Evolutionary conservation across 2,797 vertebrate species (phyloP).

Genomic region (Anniella stebbinsi): DNA sequence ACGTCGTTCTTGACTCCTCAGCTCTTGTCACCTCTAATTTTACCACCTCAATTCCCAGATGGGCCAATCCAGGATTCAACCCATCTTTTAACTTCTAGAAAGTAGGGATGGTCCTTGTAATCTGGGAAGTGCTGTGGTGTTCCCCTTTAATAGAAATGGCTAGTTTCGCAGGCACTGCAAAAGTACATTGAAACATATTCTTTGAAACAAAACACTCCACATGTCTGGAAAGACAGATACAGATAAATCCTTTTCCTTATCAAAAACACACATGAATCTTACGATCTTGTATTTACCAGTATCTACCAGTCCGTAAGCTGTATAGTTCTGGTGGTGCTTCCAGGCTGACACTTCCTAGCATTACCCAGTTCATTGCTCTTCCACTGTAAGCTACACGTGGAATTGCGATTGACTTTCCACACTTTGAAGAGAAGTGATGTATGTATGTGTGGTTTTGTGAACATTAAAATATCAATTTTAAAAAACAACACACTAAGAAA

Average conservation of each 20-base stretch:
- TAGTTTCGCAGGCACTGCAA: slow-evolving; percentile 13
- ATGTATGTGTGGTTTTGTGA: neutral
- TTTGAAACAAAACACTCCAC: neutral
- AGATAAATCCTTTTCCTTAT: neutral
- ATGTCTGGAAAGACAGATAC: neutral
- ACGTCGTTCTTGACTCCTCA: neutral
- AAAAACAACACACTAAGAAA: neutral
- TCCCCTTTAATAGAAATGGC: neutral
- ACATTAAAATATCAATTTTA: neutral
- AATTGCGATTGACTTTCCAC: neutral
- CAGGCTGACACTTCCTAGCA: neutral
- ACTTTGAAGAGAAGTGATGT: neutral
- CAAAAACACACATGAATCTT: neutral
- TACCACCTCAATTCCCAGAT: neutral
- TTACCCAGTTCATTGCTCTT: neutral
- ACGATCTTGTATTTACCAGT: neutral
- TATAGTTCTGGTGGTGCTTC: slow-evolving; percentile 5
- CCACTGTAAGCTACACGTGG: neutral
- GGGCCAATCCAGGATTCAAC: neutral
- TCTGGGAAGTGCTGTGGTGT: neutral
- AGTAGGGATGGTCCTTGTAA: neutral
- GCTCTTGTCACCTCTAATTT: neutral
- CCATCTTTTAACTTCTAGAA: neutral
- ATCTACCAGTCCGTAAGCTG: neutral
- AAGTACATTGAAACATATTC: neutral